Percentiles rank a stretch among this genome's conserved stretches.
Conservation (phyloP, 92 coral and sea anemone genomes). For the Plumapathes pennacea region DNA sequence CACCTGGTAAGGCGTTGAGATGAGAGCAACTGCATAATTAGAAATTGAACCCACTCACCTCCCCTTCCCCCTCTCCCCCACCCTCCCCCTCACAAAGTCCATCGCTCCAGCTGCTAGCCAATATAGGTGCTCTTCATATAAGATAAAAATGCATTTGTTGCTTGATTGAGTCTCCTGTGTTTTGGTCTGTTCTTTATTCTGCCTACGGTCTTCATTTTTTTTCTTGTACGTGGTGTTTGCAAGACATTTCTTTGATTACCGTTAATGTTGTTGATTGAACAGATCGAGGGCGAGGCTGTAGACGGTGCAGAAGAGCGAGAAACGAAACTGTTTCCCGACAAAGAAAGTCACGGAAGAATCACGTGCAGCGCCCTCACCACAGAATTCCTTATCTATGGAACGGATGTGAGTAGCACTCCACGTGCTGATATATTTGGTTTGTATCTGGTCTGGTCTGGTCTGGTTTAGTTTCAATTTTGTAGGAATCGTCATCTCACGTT, state of each 20-base stretch:
- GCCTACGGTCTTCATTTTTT: too few species aligned
- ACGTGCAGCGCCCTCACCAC: conserved; percentile 92
- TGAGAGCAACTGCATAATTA: too few species aligned
- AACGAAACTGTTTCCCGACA: conserved; percentile 92
- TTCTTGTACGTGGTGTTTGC: not conserved
- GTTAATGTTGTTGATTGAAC: not conserved
- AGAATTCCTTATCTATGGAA: conserved; percentile 88
- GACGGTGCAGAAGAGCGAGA: conserved; percentile 92
- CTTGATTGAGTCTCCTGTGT: too few species aligned
- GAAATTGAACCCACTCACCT: too few species aligned
- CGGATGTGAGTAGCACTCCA: conserved; percentile 71
- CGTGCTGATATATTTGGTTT: not conserved
- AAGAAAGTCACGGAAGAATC: conserved; percentile 81
- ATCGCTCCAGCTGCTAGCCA: too few species aligned
- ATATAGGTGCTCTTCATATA: too few species aligned
- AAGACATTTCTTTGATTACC: not conserved
- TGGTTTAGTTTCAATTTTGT: not conserved
- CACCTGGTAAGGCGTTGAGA: conserved; percentile 94
- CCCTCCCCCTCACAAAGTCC: too few species aligned
- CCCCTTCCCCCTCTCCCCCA: too few species aligned
- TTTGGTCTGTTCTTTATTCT: too few species aligned
- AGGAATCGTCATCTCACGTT: not conserved
- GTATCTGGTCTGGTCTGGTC: not conserved
- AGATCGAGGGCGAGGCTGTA: conserved; percentile 92
- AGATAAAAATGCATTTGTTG: too few species aligned